Base-by-base conservation (phyloP, 2,113 vertebrate species). In the Pavo muticus region DNA sequence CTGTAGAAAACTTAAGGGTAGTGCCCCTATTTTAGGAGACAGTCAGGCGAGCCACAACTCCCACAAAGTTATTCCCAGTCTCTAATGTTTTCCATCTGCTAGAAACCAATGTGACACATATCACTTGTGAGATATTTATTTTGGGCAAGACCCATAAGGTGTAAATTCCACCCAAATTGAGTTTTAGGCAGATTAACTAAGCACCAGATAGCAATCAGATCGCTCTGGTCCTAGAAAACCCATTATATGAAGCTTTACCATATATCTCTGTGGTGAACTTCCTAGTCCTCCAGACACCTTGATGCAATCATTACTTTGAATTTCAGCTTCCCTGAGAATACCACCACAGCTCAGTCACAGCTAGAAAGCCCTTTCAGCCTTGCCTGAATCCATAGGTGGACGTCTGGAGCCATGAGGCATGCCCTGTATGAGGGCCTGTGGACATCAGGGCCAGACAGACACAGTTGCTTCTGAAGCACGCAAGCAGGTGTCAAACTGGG, bases 71-170 rank as follows among this genome's bases (percentile, higher is more conserved):
- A 69, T 93, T 93, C 69, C 79, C 54, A 78, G 69, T 88, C 67
- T 91, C 73, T 56, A 96, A 68, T 81, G 48, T 93, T 88, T 95
- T 94, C 93, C 91, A 90, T 95, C 88, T 91, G 90, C 83, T 90
- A 94, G 82, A 88, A 94, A 92, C 71, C 85, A 67, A 40, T 87
- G 74, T 88, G 90, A 94, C 82, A 91, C 52, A 86, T 12, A 68
- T 37, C 87, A 19, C 73, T 86, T 83, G 71, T 81, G 83, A 95
- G 69, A 11, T 84, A 81, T 48, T 95, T 93, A 94, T 86, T 95
- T 95, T 88, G 57, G 50, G 69, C 68, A 91, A 94, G 90, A 67
- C 76, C 21, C 60, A 81, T 70, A 94, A 94, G 79, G 76, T 44
- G 84, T 84, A 76, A 86, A 81, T 84, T 96, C 65, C 39, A 37